Percentiles rank a stretch among this genome's conserved stretches.
These are phyloP conservation scores for Eupithecia dodoneata DNA, from an alignment of 2,888 invertebrate species.

Conservation along the genomic window DNA sequence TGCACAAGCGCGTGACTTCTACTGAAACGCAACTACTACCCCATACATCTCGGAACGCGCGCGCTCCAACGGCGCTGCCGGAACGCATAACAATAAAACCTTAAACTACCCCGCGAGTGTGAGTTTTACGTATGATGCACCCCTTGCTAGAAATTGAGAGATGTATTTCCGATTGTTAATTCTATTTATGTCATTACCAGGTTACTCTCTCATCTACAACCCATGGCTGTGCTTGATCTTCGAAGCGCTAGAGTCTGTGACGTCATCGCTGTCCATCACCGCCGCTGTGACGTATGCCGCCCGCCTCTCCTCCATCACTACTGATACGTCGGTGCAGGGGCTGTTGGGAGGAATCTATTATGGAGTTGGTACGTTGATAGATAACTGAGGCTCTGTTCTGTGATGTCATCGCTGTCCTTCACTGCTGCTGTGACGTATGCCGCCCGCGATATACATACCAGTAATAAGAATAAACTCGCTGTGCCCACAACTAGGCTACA, in stretches of 20 bases:
- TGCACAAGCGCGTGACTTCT: too few relatives aligned
- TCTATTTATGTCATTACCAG: slow-evolving; percentile 61
- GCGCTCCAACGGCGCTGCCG: too few relatives aligned
- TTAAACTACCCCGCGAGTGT: too few relatives aligned
- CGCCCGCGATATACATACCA: too few relatives aligned
- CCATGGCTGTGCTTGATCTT: slow-evolving; percentile 90
- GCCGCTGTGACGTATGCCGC: slow-evolving; percentile 92
- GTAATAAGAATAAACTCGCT: too few relatives aligned
- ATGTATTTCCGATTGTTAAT: too few relatives aligned
- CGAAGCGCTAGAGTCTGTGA: slow-evolving; percentile 91
- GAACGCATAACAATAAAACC: too few relatives aligned
- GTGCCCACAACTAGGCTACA: too few relatives aligned
- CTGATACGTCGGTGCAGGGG: slow-evolving; percentile 90
- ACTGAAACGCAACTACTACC: too few relatives aligned
- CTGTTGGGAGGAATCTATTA: slow-evolving; percentile 91
- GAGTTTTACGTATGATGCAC: too few relatives aligned
- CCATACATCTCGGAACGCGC: too few relatives aligned
- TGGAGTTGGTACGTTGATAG: slow-evolving; percentile 85
- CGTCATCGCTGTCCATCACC: slow-evolving; percentile 89
- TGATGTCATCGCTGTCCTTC: slow-evolving; percentile 89
- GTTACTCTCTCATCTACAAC: slow-evolving; percentile 90
- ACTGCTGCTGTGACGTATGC: slow-evolving; percentile 92
- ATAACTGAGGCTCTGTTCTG: slow-evolving; percentile 87
- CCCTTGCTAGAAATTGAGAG: too few relatives aligned
- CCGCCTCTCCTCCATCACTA: slow-evolving; percentile 88